Evolutionary conservation across 2,797 vertebrate species (phyloP), one percentile per base, ranked within the genome.

Genomic region (Acanthiza pusilla): DNA sequence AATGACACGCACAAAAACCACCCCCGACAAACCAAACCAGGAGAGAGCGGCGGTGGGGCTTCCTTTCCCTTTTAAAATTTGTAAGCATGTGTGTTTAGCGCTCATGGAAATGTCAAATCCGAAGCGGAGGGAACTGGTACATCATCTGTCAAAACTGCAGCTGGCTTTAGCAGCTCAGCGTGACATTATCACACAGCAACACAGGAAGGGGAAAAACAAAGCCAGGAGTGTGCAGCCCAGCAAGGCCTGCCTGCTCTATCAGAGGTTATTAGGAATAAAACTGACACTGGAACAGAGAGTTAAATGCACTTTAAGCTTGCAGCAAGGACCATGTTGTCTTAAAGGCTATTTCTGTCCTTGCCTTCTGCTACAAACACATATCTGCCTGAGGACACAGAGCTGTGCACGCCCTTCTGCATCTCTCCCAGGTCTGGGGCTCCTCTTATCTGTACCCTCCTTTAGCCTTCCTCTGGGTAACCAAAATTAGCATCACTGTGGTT

Each of bases 111-210:
- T 81, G 91, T 94, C 91, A 94, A 17, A 72, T 53, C 61, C 62
- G 91, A 90, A 93, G 95, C 73, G 16, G 91, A 93, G 91, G 72
- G 73, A 85, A 38, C 66, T 50, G 70, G 89, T 68, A 27, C 82
- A 89, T 95, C 72, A 81, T 91, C 90, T 94, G 85, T 91, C 95
- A 95, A 91, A 93, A 58, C 82, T 94, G 86, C 88, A 95, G 85
- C 90, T 75, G 90, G 90, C 61, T 89, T 84, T 45, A 90, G 89
- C 95, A 96, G 90, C 92, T 96, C 87, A 66, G 62, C 14, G 0
- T 91, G 95, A 90, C 91, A 85, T 90, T 88, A 75, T 43, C 93
- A 78, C 16, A 3, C 72, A 82, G 51, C 42, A 55, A 40, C 47
- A 54, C 0, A 0, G 77, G 42, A 79, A 84, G 54, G 8, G 51